Evolutionary conservation across 2,888 invertebrate genomes (phyloP).

Genomic region (Andrena hattorfiana): DNA sequence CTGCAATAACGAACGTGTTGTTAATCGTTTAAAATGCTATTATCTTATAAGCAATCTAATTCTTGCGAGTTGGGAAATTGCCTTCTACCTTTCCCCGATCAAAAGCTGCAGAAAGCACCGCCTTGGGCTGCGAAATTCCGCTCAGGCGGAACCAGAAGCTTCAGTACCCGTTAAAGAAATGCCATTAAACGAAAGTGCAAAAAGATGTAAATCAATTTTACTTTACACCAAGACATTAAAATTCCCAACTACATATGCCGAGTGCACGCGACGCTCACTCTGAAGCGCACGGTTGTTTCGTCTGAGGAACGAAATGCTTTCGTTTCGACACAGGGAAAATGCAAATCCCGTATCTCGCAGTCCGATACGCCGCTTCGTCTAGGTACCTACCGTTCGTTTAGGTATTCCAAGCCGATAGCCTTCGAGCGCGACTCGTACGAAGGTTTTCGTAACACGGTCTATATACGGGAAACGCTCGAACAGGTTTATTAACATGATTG

Average conservation of each 20-base stretch:
- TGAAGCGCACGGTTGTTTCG: neutral
- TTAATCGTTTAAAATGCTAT: neutral
- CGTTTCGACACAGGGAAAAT: neutral
- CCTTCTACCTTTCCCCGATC: no score
- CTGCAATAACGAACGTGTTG: neutral
- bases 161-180: no score
- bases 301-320: neutral
- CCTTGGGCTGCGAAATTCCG: no score
- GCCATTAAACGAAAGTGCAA: no score
- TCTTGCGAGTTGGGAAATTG: no score
- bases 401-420: conserved; percentile 6
- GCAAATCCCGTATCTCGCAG: neutral
- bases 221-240: no score
- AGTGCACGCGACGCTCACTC: neutral
- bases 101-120: no score
- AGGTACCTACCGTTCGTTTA: no score
- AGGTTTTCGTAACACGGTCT: conserved; percentile 24
- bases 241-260: neutral
- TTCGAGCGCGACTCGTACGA: conserved; percentile 1
- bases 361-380: neutral
- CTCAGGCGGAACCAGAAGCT: no score
- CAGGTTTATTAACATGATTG: conserved; percentile 64
- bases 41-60: no score
- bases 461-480: conserved; percentile 31
- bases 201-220: no score